Conservation (phyloP, 2,113 vertebrate genomes). For the Felis chaus region DNA sequence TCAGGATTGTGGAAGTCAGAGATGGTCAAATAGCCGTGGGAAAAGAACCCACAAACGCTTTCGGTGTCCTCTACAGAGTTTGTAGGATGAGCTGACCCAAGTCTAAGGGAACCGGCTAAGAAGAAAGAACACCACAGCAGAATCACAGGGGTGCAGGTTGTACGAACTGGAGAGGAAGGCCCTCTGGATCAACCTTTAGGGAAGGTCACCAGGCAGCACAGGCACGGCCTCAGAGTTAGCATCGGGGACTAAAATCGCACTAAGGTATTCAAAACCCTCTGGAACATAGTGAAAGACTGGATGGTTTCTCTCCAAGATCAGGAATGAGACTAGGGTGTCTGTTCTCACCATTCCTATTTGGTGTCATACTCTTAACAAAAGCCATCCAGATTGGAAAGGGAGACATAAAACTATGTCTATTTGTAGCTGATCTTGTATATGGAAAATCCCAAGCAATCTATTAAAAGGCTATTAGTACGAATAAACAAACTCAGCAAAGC, state of each 20-base stretch:
- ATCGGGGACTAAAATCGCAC: neutral
- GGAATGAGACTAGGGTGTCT: neutral
- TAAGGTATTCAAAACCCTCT: neutral
- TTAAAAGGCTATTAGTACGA: neutral
- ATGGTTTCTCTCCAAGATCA: no score
- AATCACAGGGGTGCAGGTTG: fast-evolving
- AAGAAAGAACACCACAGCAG: neutral
- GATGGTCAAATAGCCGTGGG: neutral
- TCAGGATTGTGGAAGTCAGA: neutral
- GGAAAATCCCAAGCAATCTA: neutral
- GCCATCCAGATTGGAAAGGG: neutral
- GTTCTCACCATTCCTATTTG: neutral
- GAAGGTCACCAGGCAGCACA: neutral
- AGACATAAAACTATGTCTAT: neutral
- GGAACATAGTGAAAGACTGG: neutral
- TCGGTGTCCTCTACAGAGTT: neutral
- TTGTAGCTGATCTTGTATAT: neutral
- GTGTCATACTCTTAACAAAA: neutral
- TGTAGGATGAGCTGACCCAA: no score
- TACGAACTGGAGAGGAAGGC: neutral
- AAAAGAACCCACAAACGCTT: neutral
- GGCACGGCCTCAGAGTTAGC: neutral
- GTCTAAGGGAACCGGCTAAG: neutral
- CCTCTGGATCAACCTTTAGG: neutral
- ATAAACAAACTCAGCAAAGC: neutral